Conservation (phyloP, 2,113 vertebrate species). For the Antennarius striatus region DNA sequence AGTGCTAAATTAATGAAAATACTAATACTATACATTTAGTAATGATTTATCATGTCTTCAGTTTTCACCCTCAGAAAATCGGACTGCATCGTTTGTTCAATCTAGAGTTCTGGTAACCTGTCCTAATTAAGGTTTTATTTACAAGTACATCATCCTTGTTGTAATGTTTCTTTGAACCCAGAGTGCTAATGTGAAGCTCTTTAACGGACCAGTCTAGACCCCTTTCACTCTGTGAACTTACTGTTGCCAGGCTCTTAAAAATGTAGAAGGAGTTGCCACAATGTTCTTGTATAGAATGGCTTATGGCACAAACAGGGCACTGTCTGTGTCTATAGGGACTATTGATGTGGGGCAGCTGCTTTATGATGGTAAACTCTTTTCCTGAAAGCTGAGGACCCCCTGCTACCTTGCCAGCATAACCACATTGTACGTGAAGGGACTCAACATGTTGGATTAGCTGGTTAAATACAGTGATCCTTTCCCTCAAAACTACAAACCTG, state of each 20-base stretch:
- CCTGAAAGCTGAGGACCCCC: slow-evolving; percentile 69
- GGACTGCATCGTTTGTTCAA: slow-evolving; percentile 18
- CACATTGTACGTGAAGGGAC: slow-evolving; percentile 74
- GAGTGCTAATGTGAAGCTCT: slow-evolving; percentile 59
- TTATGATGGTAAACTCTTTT: slow-evolving; percentile 78
- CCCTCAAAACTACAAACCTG: slow-evolving; percentile 62
- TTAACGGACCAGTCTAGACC: slow-evolving; percentile 64
- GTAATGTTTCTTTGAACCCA: slow-evolving; percentile 46
- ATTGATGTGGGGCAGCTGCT: slow-evolving; percentile 65
- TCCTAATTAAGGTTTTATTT: slow-evolving; percentile 53
- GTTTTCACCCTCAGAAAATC: slow-evolving; percentile 13
- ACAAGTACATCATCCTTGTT: slow-evolving; percentile 47
- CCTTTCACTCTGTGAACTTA: slow-evolving; percentile 44
- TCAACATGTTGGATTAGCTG: slow-evolving; percentile 76
- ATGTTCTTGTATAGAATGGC: slow-evolving; percentile 66
- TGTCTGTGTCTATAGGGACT: slow-evolving; percentile 57
- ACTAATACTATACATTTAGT: slow-evolving; percentile 6
- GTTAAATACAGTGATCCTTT: slow-evolving; percentile 70
- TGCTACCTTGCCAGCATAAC: slow-evolving; percentile 61
- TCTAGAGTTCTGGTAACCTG: slow-evolving; percentile 27
- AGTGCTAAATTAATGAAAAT: slow-evolving; percentile 27
- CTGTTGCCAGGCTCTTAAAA: slow-evolving; percentile 69
- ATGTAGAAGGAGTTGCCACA: slow-evolving; percentile 64
- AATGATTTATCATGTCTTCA: slow-evolving; percentile 7
- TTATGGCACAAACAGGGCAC: slow-evolving; percentile 66